A percentile compares a stretch with the other conserved stretches of the same genome.
These are phyloP conservation scores for Actenoides lindsayi DNA, from an alignment of 2,113 vertebrate genomes.

Conservation along the genomic window DNA sequence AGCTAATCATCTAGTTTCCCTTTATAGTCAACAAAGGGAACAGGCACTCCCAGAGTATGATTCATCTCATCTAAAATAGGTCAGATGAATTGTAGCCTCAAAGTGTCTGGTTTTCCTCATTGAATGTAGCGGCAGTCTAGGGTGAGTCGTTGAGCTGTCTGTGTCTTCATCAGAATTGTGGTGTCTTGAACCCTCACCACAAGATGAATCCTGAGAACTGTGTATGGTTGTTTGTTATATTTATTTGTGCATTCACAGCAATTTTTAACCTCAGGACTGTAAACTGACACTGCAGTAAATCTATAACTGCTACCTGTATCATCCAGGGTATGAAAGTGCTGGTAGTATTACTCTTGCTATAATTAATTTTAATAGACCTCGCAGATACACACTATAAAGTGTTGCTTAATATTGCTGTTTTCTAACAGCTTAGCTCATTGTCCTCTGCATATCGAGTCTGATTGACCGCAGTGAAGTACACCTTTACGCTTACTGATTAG, in stretches of 20 bases:
- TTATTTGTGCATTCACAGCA: neutral
- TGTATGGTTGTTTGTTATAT: neutral
- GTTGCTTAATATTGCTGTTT: neutral
- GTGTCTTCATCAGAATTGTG: neutral
- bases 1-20: neutral
- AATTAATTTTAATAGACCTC: neutral
- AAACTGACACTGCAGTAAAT: neutral
- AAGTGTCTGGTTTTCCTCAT: constrained; percentile 1
- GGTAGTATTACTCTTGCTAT: neutral
- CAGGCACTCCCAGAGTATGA: constrained; percentile 11
- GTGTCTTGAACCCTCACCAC: neutral
- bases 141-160: neutral
- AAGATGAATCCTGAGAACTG: neutral
- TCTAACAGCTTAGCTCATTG: neutral
- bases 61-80: constrained; percentile 61
- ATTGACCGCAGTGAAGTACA: neutral
- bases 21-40: neutral
- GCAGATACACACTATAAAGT: neutral
- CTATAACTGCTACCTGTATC: neutral
- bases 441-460: neutral
- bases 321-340: neutral
- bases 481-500: neutral
- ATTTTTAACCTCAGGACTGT: neutral
- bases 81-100: constrained; percentile 36
- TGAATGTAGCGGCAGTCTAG: neutral